These are phyloP conservation scores for Tupaia chinensis DNA, from an alignment of 2,113 vertebrate genomes.

Conservation along the genomic window DNA sequence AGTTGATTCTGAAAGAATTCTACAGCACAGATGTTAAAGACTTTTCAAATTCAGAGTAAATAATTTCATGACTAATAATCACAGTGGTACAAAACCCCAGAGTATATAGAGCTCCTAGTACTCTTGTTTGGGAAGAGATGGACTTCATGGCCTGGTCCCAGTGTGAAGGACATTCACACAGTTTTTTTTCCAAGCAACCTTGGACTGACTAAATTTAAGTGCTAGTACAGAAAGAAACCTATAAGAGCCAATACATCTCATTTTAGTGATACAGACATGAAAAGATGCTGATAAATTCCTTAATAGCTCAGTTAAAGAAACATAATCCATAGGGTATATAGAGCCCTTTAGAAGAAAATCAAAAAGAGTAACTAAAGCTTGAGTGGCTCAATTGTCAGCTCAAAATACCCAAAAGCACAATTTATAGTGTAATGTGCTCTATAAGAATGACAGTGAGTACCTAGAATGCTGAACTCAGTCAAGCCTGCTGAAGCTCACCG, in stretches of 20 bases:
- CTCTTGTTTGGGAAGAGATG: background rate
- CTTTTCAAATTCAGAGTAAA: background rate
- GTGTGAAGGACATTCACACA: background rate
- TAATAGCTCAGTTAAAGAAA: background rate
- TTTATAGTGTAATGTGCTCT: background rate
- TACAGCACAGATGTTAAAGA: background rate
- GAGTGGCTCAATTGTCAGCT: background rate
- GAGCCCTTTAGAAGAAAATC: background rate
- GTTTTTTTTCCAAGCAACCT: background rate
- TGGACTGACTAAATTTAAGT: background rate
- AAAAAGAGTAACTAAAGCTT: background rate
- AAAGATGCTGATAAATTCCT: background rate
- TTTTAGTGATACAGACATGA: background rate
- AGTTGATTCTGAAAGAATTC: background rate
- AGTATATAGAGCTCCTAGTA: too few relatives aligned
- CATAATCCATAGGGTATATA: background rate
- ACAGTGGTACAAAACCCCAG: background rate
- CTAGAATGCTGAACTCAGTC: rapidly evolving
- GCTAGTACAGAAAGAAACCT: background rate
- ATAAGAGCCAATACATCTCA: background rate
- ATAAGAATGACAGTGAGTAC: rapidly evolving
- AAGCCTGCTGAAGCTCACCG: rapidly evolving
- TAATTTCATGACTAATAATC: background rate
- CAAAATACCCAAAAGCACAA: background rate
- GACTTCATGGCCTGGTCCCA: background rate